Conservation (phyloP, 1,140 invertebrate genomes). For the Melanaphis sacchari region DNA sequence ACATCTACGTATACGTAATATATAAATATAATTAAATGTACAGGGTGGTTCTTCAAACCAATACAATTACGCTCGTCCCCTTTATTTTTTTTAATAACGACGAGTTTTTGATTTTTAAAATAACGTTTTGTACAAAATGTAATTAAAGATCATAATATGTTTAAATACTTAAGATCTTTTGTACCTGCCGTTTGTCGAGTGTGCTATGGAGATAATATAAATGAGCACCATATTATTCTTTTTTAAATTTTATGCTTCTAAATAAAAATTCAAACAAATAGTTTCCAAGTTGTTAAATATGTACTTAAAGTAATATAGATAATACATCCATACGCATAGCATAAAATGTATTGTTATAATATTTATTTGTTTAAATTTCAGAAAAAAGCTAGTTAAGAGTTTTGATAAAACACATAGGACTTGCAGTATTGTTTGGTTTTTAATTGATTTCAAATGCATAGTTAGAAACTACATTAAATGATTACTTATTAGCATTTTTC, state of each 20-base stretch:
- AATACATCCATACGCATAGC: not conserved
- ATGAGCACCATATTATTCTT: not conserved
- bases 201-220: not conserved
- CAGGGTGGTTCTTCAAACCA: not conserved
- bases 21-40: not conserved
- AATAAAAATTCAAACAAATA: not conserved
- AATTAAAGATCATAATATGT: not conserved
- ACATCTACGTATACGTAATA: not conserved
- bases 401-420: not conserved
- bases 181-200: not conserved
- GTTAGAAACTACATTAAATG: not conserved
- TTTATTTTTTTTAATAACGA: not conserved
- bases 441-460: not conserved
- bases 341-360: not conserved
- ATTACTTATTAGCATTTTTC: not conserved
- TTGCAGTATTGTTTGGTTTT: not conserved
- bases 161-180: not conserved
- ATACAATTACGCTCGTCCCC: not conserved
- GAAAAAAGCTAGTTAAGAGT: not conserved
- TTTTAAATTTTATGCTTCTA: not conserved
- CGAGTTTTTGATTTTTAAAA: not conserved
- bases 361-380: not conserved
- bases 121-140: no score
- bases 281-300: not conserved
- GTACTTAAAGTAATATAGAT: no score